Base-by-base conservation (phyloP, 2,888 invertebrate genomes). In the Drosophila pegasa region DNA sequence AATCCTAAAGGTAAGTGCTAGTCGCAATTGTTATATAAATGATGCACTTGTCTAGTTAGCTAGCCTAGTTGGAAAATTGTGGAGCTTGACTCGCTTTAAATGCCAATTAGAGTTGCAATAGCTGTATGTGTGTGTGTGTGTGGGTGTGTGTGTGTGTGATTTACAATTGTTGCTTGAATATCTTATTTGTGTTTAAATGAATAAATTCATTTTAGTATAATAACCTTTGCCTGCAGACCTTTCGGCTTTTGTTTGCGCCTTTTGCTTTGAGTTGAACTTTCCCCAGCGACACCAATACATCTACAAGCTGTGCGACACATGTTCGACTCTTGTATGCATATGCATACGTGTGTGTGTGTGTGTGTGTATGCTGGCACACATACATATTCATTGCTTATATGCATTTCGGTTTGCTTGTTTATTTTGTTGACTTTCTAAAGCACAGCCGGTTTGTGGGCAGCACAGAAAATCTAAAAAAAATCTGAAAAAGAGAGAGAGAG, bases 361-460 rank as follows among this genome's bases (percentile, higher is more conserved):
- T 18, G 35, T 59, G 27, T 27, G 48, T 25, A 60, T 22, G 38
- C 38, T 58, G 37, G 43, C 51, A 76, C 63, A 50, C 37, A 59
- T 18, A 54, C 77, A 61, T 22, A 56, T 43, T 48, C 66, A 71
- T 66, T 38, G 10, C 52, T 71, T 78, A 61, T 72, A 73, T 82
- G 85, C 85, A 82, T 52, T 84, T 87, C 72, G 62, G 70, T 83
- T 57, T 76, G 65, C 63, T 56, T 83, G 67, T 73, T 66, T 64
- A 48, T 56, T 86, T 68, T 69, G 61, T 79, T 68, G 61, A 62
- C 66, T 72, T 51, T 58, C 33, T 52, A 27, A 33, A 29, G 9
- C 55, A 20, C 57, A 75, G 78, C 75, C 76, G 72, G 75, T 59
- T 66, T 85, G 22, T 40, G 45, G 57, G 48, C 35, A 35, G 38